Evolutionary conservation across 2,113 vertebrate species (phyloP).

Genomic region (Solea senegalensis): DNA sequence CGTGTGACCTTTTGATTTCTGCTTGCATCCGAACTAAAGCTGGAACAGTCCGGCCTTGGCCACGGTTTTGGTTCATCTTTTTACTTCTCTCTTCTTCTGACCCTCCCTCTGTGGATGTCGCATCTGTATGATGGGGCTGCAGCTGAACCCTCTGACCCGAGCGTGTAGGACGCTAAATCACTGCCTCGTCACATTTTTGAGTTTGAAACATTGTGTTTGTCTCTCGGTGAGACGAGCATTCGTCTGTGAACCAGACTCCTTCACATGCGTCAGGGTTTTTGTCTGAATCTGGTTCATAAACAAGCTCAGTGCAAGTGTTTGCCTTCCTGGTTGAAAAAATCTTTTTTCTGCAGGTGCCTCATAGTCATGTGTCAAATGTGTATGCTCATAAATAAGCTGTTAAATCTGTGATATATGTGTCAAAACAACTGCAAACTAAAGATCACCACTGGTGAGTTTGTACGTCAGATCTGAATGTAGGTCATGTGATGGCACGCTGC

Average conservation of each 20-base stretch:
- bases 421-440: too few relatives aligned
- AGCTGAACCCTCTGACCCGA: background rate
- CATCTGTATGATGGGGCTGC: conserved; percentile 4
- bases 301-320: conserved; percentile 21
- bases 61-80: background rate
- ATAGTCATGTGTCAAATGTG: conserved; percentile 24
- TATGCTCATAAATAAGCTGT: background rate
- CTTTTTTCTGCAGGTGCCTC: conserved; percentile 28
- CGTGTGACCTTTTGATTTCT: conserved; percentile 2
- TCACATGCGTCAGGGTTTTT: conserved; percentile 3
- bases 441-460: too few relatives aligned
- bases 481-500: too few relatives aligned
- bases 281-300: conserved; percentile 38
- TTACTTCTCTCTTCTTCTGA: background rate
- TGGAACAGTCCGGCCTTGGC: conserved; percentile 15
- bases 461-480: too few relatives aligned
- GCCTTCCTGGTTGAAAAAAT: conserved; percentile 20
- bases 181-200: conserved; percentile 4
- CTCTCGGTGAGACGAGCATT: conserved; percentile 14
- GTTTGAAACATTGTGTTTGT: conserved; percentile 3
- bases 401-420: too few relatives aligned
- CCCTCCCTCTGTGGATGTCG: background rate
- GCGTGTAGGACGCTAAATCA: conserved; percentile 15
- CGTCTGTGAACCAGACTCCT: conserved; percentile 13
- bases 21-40: background rate